A percentile compares a stretch with the other conserved stretches of the same genome.
These are phyloP conservation scores for Gymnocypris eckloni DNA, from an alignment of 2,797 vertebrate genomes.

Conservation along the genomic window DNA sequence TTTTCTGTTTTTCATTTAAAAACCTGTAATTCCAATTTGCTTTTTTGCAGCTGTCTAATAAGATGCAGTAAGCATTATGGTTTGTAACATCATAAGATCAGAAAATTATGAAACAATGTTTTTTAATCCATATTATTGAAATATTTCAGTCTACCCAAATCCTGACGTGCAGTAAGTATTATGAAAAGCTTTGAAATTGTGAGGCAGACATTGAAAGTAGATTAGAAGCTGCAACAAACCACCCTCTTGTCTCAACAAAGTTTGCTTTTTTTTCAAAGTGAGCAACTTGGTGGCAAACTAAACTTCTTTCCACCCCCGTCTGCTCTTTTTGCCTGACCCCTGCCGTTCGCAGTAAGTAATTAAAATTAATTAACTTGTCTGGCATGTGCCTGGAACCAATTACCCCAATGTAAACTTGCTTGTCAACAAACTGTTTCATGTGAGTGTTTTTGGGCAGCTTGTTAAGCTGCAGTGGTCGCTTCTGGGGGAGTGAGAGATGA, in stretches of 20 bases:
- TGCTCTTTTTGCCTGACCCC: constrained; percentile 66
- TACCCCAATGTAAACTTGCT: constrained; percentile 67
- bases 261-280: constrained; percentile 7
- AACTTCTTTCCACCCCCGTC: constrained; percentile 53
- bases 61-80: neutral
- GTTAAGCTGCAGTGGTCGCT: constrained; percentile 64
- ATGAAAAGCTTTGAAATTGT: constrained; percentile 7
- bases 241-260: constrained; percentile 9
- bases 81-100: neutral
- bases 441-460: constrained; percentile 61
- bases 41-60: constrained; percentile 25
- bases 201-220: neutral
- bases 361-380: constrained; percentile 81
- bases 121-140: neutral
- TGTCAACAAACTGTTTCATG: constrained; percentile 72
- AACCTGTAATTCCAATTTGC: constrained; percentile 15
- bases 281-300: constrained; percentile 40
- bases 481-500: constrained; percentile 67
- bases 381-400: constrained; percentile 74
- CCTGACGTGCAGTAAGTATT: neutral
- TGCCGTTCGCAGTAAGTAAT: constrained; percentile 68
- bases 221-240: neutral
- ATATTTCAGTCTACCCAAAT: neutral
- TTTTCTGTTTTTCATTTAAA: constrained; percentile 43
- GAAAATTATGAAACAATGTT: neutral